Evolutionary conservation across 2,888 invertebrate genomes (phyloP), one percentile per base, ranked within the genome.

Genomic region (Isotomurus palustris): DNA sequence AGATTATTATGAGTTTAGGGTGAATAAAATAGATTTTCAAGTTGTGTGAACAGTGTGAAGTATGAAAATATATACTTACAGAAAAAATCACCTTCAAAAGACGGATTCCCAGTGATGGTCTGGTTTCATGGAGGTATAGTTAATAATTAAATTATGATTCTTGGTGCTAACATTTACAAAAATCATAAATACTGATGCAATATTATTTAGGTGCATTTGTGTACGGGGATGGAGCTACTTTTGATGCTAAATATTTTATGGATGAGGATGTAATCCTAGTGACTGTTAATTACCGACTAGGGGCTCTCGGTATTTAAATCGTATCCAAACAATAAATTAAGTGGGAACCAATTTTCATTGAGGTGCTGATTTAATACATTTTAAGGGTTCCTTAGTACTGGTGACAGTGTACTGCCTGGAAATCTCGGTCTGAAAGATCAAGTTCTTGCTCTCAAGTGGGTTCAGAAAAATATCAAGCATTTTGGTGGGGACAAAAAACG

Each of bases 91-190:
- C 6, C 19, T 28, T 45, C 44, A 12, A 52, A 56, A 22, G 56
- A 53, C 36, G 62, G 62, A 0, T 56, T 58, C 32, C 64, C 64
- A 17, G 58, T 64, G 2, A 53, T 64, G 43, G 58, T 61, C 27
- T 64, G 58, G 48, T 54, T 64, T 41, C 64, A 64, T 44, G 56
- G 60, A 21, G 59, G 47, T 47, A 22, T 6, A 19, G 40, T 6
- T 14, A n/a, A n/a, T n/a, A n/a, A n/a, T n/a, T n/a, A 21, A 17
- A 40, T 5, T 6, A 17, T 40, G n/a, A 40, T 8, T 40, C n/a
- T 40, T 14, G 19, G 19, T n/a, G n/a, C 19, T 40, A 17, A 40
- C 40, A 5, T 10, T 32, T 32, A 10, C 14, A 32, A 32, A n/a
- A n/a, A n/a, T n/a, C n/a, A n/a, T n/a, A n/a, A n/a, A n/a, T n/a